phyloP scores from a whole-genome alignment of 2,888 invertebrate species.

The Anagyrus pseudococci region DNA sequence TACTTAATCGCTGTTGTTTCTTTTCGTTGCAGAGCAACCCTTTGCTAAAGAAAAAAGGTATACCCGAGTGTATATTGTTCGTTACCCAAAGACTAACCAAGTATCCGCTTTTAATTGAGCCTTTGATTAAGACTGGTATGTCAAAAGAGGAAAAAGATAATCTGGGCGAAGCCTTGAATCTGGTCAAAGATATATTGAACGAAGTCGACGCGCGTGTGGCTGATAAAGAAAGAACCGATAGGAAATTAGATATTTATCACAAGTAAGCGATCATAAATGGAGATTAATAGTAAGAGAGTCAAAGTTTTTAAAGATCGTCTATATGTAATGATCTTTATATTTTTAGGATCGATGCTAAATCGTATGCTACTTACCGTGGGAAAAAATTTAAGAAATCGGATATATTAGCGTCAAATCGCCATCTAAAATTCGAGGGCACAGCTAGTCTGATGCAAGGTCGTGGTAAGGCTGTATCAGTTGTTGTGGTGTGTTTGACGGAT shows the following conservation, averaged over 20 bases:
- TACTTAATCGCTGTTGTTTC: neutral
- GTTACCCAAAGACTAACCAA: constrained; percentile 95
- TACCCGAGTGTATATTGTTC: constrained; percentile 93
- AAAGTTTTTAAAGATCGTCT: no score
- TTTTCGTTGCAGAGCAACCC: constrained; percentile 71
- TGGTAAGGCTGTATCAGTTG: constrained; percentile 86
- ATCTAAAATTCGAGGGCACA: constrained; percentile 86
- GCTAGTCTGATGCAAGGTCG: constrained; percentile 90
- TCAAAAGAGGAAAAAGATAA: constrained; percentile 83
- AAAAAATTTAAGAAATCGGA: constrained; percentile 94
- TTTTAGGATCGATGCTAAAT: constrained; percentile 85
- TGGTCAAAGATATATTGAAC: constrained; percentile 87
- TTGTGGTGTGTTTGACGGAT: constrained; percentile 90
- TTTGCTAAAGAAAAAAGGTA: constrained; percentile 90
- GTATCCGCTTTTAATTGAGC: constrained; percentile 91
- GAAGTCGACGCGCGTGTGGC: constrained; percentile 94
- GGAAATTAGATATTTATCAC: constrained; percentile 91
- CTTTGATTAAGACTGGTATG: constrained; percentile 87
- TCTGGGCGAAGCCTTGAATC: constrained; percentile 77
- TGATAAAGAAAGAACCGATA: constrained; percentile 86
- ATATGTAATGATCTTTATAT: no score
- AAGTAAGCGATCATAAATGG: constrained; percentile 48
- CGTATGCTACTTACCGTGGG: constrained; percentile 83
- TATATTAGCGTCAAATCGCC: constrained; percentile 82
- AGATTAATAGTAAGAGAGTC: no score